phyloP scores from a whole-genome alignment of 2,888 invertebrate species.

The Macaria notata region DNA sequence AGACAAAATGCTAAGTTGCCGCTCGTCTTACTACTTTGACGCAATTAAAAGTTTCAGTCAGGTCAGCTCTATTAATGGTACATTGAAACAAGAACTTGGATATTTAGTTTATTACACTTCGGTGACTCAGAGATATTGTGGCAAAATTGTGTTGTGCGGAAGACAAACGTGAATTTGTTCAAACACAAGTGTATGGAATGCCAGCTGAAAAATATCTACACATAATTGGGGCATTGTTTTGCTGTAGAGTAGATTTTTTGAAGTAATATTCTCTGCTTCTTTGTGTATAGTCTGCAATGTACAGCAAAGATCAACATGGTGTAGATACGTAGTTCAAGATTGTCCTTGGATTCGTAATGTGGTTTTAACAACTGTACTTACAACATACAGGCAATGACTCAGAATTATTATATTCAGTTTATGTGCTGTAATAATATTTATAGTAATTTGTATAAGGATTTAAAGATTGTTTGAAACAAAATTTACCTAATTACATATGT shows the following conservation, averaged over 20 bases:
- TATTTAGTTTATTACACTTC: slow-evolving; percentile 3
- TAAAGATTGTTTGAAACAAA: no score
- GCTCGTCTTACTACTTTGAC: slow-evolving; percentile 25
- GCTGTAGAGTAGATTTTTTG: slow-evolving; percentile 13
- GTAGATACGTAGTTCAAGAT: slow-evolving; percentile 8
- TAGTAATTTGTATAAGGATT: no score
- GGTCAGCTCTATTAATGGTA: slow-evolving; percentile 15
- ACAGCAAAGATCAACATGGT: slow-evolving; percentile 14
- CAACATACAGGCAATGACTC: no score
- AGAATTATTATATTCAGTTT: no score
- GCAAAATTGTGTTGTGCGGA: background rate
- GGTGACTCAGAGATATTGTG: background rate
- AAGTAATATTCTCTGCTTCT: slow-evolving; percentile 28
- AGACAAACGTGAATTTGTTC: slow-evolving; percentile 15
- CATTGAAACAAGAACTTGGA: slow-evolving; percentile 4
- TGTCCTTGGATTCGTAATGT: slow-evolving; percentile 24
- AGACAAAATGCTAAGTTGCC: slow-evolving; percentile 27
- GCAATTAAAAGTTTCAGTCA: slow-evolving; percentile 45
- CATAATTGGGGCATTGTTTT: slow-evolving; percentile 27
- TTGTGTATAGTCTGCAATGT: slow-evolving; percentile 6
- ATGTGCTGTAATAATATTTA: no score
- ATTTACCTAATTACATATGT: no score
- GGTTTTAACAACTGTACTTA: background rate
- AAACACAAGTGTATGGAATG: slow-evolving; percentile 28
- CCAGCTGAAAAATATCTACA: slow-evolving; percentile 27